Evolutionary conservation across 92 coral and sea anemone species (phyloP), one percentile per base, ranked within the genome.

Genomic region (Epizoanthus fatuus): DNA sequence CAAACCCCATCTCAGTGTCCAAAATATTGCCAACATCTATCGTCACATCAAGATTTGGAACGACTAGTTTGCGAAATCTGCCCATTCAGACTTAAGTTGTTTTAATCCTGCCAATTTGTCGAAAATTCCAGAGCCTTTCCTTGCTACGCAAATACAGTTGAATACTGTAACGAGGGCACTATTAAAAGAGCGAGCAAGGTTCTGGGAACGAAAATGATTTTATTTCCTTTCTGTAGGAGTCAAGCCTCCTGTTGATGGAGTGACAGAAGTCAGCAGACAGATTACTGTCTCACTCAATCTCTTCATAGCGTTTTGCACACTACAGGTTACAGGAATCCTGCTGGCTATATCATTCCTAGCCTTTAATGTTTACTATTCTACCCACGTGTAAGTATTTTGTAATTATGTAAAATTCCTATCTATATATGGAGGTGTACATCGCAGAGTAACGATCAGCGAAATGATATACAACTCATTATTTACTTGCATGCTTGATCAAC

Each of bases 271-370:
- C 9, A 60, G 76, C 84, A 81, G 44, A 22, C 53, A 88, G 65
- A 71, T 65, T 4, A 86, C 76, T 40, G 68, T 93, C 6, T 92
- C 97, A 2, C 3, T 57, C 12, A 72, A 84, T 19, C 66, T 83
- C 19, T 93, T 91, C 59, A 74, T 80, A 6, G 73, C 79, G 53
- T 71, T 91, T 53, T 91, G 94, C 70, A 65, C 89, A 6, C 59
- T 78, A 3, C 93, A 92, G 45, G 89, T 84, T 51, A 35, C 86
- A 22, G 97, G 97, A 7, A 84, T 93, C 20, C 16, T 93, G 3
- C 79, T 91, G 59, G 91, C 97, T 4, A 79, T 83, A 4, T 87
- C 62, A 7, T 86, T 93, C 59, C 58, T 93, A 60, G 80, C 87
- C 4, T 93, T 93, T 69, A 93, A 93, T 73, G 79, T 91, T 58